Base-by-base conservation (phyloP, 2,113 vertebrate species). In the Thalassoma bifasciatum region DNA sequence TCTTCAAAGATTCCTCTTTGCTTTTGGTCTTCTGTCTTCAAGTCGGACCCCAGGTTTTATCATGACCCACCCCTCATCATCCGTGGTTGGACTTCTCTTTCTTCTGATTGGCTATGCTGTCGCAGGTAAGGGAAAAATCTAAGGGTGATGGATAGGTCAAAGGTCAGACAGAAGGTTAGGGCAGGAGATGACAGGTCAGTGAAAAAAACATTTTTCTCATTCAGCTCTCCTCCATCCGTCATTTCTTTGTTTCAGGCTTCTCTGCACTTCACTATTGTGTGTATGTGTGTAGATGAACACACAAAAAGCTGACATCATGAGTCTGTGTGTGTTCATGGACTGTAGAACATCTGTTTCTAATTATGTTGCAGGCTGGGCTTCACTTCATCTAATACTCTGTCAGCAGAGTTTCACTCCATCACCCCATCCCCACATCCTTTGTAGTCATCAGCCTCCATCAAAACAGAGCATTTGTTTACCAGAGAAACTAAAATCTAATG, bases 111-210 rank as follows among this genome's bases (percentile, higher is more conserved):
- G 90, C 81, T 90, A 58, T 24, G 14, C 79, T 2, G 69, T 58
- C 0, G 79, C 93, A 94, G 93, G 94, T 94, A 94, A 89, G 89
- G 6, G 56, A 42, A 44, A 53, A 7, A 14, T 54, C 50, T 26
- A 19, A 16, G 44, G 16, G 57, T 37, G 42, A 47, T 2, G 6
- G 16, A 30, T 21, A 49, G 70, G 73, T 78, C 74, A 67, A 6
- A 57, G 62, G 61, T 78, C 56, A 78, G 3, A 2, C 12, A 49
- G 53, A 60, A 17, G 44, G 57, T 17, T 58, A 53, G 16, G 24
- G 49, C 30, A 2, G 8, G 46, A 5, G 4, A 46, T 19, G 44
- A 46, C 24, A 19, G 49, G 46, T 46, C 0, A n/a, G 19, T 22
- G 10, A 10, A 65, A 16, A n/a, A 53, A 19, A 9, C 16, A 38